Percentiles rank a stretch among this genome's conserved stretches.
phyloP scores from a whole-genome alignment of 2,888 invertebrate species.

The Tenthredo mesomela region DNA sequence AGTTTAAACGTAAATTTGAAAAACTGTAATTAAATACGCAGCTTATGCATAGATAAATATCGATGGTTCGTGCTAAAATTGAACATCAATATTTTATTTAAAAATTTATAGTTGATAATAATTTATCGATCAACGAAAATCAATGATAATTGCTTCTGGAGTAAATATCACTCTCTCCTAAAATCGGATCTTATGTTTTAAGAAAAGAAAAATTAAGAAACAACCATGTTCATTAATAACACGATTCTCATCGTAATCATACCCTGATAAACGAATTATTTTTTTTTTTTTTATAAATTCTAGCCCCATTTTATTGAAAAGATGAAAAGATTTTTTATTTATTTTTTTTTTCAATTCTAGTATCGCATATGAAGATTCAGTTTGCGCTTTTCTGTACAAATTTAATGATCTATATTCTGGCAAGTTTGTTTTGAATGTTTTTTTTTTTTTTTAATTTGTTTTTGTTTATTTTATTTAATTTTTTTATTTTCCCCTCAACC shows the following conservation, averaged over 20 bases:
- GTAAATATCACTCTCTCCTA: neutral
- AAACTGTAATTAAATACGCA: slow-evolving; percentile 25
- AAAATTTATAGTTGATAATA: slow-evolving; percentile 1
- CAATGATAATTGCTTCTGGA: neutral
- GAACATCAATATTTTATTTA: slow-evolving; percentile 7
- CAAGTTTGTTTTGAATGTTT: slow-evolving; percentile 31
- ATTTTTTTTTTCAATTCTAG: slow-evolving; percentile 17
- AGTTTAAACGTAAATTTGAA: neutral
- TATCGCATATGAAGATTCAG: slow-evolving; percentile 50
- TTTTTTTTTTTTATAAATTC: slow-evolving; percentile 8
- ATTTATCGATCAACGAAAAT: neutral
- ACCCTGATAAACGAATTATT: slow-evolving; percentile 48
- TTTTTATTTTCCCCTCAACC: neutral
- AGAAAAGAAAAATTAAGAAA: neutral
- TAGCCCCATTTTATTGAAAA: slow-evolving; percentile 45
- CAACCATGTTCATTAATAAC: slow-evolving; percentile 41
- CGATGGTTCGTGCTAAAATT: slow-evolving; percentile 22
- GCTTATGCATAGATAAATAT: slow-evolving; percentile 21
- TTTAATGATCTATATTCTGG: slow-evolving; percentile 36
- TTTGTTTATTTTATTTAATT: neutral
- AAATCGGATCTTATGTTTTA: neutral
- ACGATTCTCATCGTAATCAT: slow-evolving; percentile 40
- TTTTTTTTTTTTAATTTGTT: too few species aligned
- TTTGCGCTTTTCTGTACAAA: slow-evolving; percentile 42
- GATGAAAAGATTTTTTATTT: slow-evolving; percentile 5